These are phyloP conservation scores for Leucophenga maculata DNA, from an alignment of 2,888 invertebrate genomes.

Conservation along the genomic window DNA sequence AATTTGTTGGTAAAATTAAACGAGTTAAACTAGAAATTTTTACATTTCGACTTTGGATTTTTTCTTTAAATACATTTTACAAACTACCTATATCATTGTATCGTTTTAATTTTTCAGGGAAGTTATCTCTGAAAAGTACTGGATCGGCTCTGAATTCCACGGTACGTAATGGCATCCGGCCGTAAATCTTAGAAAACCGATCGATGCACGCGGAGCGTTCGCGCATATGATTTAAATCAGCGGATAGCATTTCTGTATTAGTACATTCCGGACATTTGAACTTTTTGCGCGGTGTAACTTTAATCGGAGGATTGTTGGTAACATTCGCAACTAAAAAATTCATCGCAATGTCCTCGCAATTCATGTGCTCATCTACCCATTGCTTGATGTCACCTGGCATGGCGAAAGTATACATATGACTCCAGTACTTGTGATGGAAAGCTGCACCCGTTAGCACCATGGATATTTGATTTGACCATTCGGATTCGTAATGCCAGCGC, in stretches of 20 bases:
- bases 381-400: slow-evolving; percentile 88
- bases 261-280: slow-evolving; percentile 97
- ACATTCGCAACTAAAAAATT: slow-evolving; percentile 95
- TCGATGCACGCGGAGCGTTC: slow-evolving; percentile 93
- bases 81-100: slow-evolving; percentile 93
- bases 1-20: no score
- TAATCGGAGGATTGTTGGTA: slow-evolving; percentile 94
- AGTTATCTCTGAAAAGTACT: slow-evolving; percentile 89
- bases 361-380: slow-evolving; percentile 96
- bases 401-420: slow-evolving; percentile 90
- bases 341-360: slow-evolving; percentile 98
- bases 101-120: slow-evolving; percentile 87
- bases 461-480: slow-evolving; percentile 97
- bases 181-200: slow-evolving; percentile 83
- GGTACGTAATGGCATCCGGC: slow-evolving; percentile 87
- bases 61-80: slow-evolving; percentile 71
- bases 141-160: slow-evolving; percentile 97
- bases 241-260: slow-evolving; percentile 94
- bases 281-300: slow-evolving; percentile 95
- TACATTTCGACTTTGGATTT: no score
- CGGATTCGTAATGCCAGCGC: slow-evolving; percentile 95
- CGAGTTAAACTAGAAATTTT: no score
- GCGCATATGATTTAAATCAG: slow-evolving; percentile 93
- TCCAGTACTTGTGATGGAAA: slow-evolving; percentile 97
- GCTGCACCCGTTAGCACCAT: slow-evolving; percentile 98